Evolutionary conservation across 2,797 vertebrate genomes (phyloP).

Genomic region (Liasis olivaceus): DNA sequence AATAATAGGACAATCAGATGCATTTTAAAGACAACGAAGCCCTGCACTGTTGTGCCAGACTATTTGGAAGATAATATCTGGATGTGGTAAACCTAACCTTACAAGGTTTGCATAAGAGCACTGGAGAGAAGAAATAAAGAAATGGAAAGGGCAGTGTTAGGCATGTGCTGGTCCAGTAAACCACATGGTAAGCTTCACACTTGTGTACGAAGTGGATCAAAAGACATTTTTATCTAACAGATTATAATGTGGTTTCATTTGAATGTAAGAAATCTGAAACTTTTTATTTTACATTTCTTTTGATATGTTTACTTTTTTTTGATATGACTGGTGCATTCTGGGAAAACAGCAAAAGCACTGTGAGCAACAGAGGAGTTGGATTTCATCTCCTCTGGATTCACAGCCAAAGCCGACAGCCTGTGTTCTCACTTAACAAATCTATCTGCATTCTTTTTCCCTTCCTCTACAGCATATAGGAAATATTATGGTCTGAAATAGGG

Average conservation of each 20-base stretch:
- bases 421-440: too few relatives aligned
- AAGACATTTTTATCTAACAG: neutral
- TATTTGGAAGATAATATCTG: neutral
- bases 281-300: neutral
- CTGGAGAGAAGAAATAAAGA: neutral
- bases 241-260: conserved; percentile 20
- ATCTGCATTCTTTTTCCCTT: too few relatives aligned
- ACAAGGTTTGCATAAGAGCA: neutral
- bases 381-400: too few relatives aligned
- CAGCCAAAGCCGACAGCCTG: too few relatives aligned
- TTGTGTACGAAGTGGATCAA: neutral
- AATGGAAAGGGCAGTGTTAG: neutral
- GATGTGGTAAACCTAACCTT: neutral
- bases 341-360: too few relatives aligned
- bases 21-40: neutral
- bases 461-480: too few relatives aligned
- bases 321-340: neutral
- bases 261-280: neutral
- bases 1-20: neutral
- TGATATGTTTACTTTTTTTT: neutral
- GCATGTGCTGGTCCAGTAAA: neutral
- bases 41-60: neutral
- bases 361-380: too few relatives aligned
- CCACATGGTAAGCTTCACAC: neutral
- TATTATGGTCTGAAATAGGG: too few relatives aligned